Evolutionary conservation across 2,888 invertebrate genomes (phyloP).

Genomic region (Drosophila quasianomalipes): DNA sequence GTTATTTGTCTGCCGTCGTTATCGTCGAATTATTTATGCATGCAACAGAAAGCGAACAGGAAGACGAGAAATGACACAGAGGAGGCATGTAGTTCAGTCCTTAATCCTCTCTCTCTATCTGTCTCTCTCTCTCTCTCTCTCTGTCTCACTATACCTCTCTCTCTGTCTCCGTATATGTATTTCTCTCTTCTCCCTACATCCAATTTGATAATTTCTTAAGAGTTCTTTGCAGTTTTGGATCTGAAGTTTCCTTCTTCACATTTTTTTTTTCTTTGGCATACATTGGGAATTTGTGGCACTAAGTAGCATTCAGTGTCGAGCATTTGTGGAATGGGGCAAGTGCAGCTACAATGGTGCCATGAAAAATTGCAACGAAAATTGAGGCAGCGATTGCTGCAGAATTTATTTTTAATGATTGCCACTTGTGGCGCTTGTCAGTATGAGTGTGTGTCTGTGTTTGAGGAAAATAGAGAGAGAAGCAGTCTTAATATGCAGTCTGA

Average conservation of each 20-base stretch:
- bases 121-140: neutral
- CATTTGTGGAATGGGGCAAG: conserved; percentile 30
- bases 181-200: conserved; percentile 7
- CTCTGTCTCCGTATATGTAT: conserved; percentile 16
- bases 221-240: conserved; percentile 44
- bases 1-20: conserved; percentile 67
- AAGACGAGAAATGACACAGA: conserved; percentile 23
- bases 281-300: conserved; percentile 38
- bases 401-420: conserved; percentile 63
- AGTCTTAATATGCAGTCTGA: conserved; percentile 26
- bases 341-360: conserved; percentile 7
- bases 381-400: conserved; percentile 41
- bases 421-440: conserved; percentile 51
- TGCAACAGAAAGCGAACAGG: conserved; percentile 58
- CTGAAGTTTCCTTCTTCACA: conserved; percentile 29
- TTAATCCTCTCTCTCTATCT: neutral
- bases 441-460: neutral
- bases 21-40: conserved; percentile 79
- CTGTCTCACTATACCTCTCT: conserved; percentile 6
- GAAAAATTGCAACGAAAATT: conserved; percentile 25
- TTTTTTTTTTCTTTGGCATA: conserved; percentile 30
- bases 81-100: conserved; percentile 2
- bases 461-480: neutral
- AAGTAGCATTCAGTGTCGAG: conserved; percentile 59
- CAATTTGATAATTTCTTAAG: conserved; percentile 75